These are phyloP conservation scores for Rhagoletis pomonella DNA, from an alignment of 1,140 invertebrate genomes.

Conservation along the genomic window DNA sequence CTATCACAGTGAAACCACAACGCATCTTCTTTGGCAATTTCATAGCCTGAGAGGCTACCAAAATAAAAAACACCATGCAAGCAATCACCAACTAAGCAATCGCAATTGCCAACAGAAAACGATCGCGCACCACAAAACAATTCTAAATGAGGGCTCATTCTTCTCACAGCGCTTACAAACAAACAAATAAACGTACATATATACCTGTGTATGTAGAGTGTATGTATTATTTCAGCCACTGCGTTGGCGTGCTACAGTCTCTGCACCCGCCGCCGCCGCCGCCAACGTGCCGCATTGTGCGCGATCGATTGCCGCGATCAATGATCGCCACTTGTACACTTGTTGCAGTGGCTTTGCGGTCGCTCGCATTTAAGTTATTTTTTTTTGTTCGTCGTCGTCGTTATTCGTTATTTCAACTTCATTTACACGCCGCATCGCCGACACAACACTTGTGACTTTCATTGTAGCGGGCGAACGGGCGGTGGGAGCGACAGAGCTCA, in stretches of 20 bases:
- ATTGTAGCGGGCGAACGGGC: neutral
- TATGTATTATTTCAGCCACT: too few species aligned
- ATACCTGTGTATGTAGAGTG: too few species aligned
- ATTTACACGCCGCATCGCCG: neutral
- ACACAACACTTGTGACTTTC: neutral
- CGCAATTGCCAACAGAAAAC: constrained; percentile 1
- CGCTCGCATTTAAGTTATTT: constrained; percentile 55
- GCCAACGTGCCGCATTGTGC: neutral
- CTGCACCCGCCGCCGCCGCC: neutral
- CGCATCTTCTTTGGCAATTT: constrained; percentile 33
- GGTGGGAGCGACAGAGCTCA: neutral
- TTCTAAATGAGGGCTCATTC: constrained; percentile 51
- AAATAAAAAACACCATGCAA: constrained; percentile 11
- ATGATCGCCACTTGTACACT: constrained; percentile 73
- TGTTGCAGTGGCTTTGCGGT: constrained; percentile 73
- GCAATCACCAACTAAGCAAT: neutral
- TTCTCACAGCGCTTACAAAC: neutral
- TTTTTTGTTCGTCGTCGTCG: constrained; percentile 25
- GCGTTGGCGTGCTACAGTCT: neutral
- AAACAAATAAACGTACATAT: neutral
- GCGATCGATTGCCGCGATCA: constrained; percentile 70
- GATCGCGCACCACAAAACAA: constrained; percentile 50
- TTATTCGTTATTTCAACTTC: constrained; percentile 15
- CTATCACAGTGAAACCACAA: neutral
- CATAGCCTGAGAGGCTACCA: constrained; percentile 11